A percentile compares a stretch with the other conserved stretches of the same genome.
phyloP scores from a whole-genome alignment of 2,113 vertebrate species.

The Pelobates fuscus region DNA sequence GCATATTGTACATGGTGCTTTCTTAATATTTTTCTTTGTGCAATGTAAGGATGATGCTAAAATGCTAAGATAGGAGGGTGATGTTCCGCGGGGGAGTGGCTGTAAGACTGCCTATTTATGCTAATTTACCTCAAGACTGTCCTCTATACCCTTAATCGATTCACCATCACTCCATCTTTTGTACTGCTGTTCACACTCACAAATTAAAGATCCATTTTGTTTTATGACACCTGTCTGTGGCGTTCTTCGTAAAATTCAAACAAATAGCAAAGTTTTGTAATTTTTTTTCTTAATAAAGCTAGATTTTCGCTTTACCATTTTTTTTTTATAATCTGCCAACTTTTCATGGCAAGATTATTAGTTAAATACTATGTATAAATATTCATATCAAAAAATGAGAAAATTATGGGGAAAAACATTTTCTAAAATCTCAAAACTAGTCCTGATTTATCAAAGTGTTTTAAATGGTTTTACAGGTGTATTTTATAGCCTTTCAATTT shows the following conservation, averaged over 20 bases:
- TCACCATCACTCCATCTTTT: slow-evolving; percentile 99
- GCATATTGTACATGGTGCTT: slow-evolving; percentile 77
- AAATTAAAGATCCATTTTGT: slow-evolving; percentile 99
- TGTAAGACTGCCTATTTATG: slow-evolving; percentile 93
- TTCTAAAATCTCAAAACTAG: no score
- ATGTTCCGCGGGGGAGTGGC: slow-evolving; percentile 76
- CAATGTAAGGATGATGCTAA: slow-evolving; percentile 83
- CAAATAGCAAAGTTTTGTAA: no score
- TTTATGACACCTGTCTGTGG: slow-evolving; percentile 79
- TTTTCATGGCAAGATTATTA: no score
- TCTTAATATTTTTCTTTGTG: slow-evolving; percentile 86
- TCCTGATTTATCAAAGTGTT: no score
- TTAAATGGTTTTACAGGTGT: no score
- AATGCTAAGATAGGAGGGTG: slow-evolving; percentile 79
- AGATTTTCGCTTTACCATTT: no score
- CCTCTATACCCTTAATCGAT: slow-evolving; percentile 95
- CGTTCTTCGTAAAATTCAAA: background rate
- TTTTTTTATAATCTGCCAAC: no score
- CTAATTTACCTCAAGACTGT: slow-evolving; percentile 99
- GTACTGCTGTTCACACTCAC: slow-evolving; percentile 99
- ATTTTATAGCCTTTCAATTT: no score
- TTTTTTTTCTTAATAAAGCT: no score
- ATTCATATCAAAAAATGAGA: no score
- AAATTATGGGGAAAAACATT: no score
- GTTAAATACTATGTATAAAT: no score